These are phyloP conservation scores for Melanophora roralis DNA, from an alignment of 2,888 invertebrate genomes.

Conservation along the genomic window DNA sequence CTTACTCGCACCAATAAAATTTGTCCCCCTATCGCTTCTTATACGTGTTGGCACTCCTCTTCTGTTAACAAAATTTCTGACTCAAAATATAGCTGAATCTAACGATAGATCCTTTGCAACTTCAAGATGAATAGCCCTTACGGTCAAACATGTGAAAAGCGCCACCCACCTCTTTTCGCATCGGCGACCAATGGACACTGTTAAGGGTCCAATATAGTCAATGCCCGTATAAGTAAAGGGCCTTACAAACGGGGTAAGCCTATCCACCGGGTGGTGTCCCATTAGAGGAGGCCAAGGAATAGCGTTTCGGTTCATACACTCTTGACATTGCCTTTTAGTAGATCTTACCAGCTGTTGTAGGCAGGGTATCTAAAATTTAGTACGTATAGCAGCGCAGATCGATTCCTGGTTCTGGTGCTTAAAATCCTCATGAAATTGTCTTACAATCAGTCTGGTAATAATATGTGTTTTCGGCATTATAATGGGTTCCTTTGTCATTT, in stretches of 20 bases:
- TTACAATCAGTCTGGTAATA: slow-evolving; percentile 9
- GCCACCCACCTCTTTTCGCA: slow-evolving; percentile 8
- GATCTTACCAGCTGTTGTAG: not conserved
- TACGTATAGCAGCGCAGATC: slow-evolving; percentile 2
- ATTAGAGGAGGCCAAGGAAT: not conserved
- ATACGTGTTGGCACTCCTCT: slow-evolving; percentile 37
- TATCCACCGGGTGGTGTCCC: slow-evolving; percentile 4
- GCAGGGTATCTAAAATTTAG: slow-evolving; percentile 10
- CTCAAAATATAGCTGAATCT: slow-evolving; percentile 32
- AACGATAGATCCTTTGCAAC: not conserved
- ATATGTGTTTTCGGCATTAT: slow-evolving; percentile 8
- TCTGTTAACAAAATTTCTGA: slow-evolving; percentile 41
- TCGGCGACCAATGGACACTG: not conserved
- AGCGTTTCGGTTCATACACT: not conserved
- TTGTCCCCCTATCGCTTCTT: slow-evolving; percentile 27
- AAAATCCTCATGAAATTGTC: slow-evolving; percentile 18
- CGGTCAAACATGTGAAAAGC: not conserved
- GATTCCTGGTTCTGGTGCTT: slow-evolving; percentile 38
- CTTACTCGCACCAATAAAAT: slow-evolving; percentile 31
- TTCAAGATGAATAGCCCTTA: slow-evolving; percentile 5
- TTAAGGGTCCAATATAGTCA: not conserved
- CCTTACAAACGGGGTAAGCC: not conserved
- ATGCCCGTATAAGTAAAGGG: no score
- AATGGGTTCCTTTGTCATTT: not conserved
- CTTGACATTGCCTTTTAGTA: not conserved